These are phyloP conservation scores for Parnassius apollo DNA, from an alignment of 2,888 invertebrate genomes.

Conservation along the genomic window DNA sequence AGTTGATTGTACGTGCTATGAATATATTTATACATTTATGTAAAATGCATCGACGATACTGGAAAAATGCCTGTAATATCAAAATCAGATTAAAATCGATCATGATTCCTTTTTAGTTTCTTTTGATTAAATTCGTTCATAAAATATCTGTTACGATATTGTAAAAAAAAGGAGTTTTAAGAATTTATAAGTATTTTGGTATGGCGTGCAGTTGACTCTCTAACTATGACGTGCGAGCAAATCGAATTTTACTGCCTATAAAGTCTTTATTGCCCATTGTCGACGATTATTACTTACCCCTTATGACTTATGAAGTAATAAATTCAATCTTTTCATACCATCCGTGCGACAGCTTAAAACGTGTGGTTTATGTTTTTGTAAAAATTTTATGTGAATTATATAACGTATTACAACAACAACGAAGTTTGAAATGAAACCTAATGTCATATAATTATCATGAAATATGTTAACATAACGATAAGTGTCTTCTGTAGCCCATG, in stretches of 20 bases:
- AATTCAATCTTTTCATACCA: slow-evolving; percentile 71
- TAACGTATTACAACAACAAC: neutral
- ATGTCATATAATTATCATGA: too few species aligned
- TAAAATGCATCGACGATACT: too few species aligned
- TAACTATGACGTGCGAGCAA: slow-evolving; percentile 60
- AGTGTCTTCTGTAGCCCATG: too few species aligned
- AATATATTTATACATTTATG: too few species aligned
- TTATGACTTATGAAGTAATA: slow-evolving; percentile 80
- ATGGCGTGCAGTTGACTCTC: slow-evolving; percentile 60
- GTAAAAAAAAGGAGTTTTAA: neutral
- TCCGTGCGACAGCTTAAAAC: slow-evolving; percentile 51
- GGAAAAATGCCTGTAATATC: too few species aligned
- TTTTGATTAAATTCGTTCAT: slow-evolving; percentile 4
- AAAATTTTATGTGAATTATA: neutral
- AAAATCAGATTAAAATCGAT: too few species aligned
- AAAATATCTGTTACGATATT: neutral
- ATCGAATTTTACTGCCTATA: slow-evolving; percentile 79
- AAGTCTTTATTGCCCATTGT: slow-evolving; percentile 79
- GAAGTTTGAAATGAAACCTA: neutral
- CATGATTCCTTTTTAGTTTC: too few species aligned
- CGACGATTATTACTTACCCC: slow-evolving; percentile 79
- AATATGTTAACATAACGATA: too few species aligned
- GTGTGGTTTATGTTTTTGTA: slow-evolving; percentile 35
- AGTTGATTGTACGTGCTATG: too few species aligned
- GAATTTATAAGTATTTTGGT: slow-evolving; percentile 39